phyloP scores from a whole-genome alignment of 2,888 invertebrate species.

The Coenonympha glycerion region DNA sequence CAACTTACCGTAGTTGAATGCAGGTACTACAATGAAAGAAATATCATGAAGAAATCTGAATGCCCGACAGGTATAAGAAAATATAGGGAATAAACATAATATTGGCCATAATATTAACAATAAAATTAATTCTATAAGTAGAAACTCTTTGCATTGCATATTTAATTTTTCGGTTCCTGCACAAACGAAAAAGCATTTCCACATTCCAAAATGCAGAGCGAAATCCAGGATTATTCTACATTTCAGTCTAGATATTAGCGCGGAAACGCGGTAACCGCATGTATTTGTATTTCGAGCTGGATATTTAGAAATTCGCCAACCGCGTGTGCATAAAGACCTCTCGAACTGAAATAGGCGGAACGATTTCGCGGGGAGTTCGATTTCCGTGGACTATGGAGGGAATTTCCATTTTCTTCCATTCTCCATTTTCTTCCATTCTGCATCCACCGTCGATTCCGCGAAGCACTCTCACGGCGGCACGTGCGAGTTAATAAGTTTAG shows the following conservation, averaged over 20 bases:
- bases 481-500: slow-evolving; percentile 8
- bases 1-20: too few species aligned
- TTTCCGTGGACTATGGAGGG: too few species aligned
- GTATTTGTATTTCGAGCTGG: not conserved
- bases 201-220: not conserved
- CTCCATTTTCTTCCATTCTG: slow-evolving; percentile 14
- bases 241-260: not conserved
- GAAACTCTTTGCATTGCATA: too few species aligned
- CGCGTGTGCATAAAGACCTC: not conserved
- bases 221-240: not conserved
- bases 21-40: too few species aligned
- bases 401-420: slow-evolving; percentile 15
- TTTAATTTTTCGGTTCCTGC: too few species aligned
- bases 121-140: too few species aligned
- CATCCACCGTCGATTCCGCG: slow-evolving; percentile 8
- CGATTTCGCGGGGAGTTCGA: slow-evolving; percentile 7
- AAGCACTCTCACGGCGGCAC: slow-evolving; percentile 2
- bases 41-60: too few species aligned
- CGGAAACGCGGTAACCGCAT: too few species aligned
- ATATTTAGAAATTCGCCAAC: not conserved
- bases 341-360: slow-evolving; percentile 9
- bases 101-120: too few species aligned
- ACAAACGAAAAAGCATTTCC: not conserved
- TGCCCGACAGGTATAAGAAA: too few species aligned
- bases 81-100: too few species aligned